A percentile compares a stretch with the other conserved stretches of the same genome.
phyloP scores from a whole-genome alignment of 2,113 vertebrate species.

The Callaeas wilsoni region DNA sequence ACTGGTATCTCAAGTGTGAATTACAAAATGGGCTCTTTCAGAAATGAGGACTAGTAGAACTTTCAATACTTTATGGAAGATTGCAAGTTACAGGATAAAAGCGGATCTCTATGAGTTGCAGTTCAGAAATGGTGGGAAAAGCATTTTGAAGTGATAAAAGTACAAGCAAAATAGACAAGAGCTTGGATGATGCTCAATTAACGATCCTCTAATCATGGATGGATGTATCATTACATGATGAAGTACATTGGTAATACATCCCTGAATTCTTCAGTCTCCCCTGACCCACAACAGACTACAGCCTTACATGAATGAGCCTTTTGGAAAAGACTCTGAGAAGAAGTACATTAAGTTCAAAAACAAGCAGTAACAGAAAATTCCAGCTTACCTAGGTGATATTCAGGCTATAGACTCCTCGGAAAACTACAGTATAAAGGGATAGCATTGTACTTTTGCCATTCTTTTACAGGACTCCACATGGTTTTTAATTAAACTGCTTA shows the following conservation, averaged over 20 bases:
- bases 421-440: constrained; percentile 63
- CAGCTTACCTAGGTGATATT: constrained; percentile 56
- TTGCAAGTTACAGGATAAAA: constrained; percentile 11
- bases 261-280: constrained; percentile 29
- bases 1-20: neutral
- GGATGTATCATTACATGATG: constrained; percentile 52
- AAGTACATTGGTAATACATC: constrained; percentile 48
- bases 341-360: constrained; percentile 15
- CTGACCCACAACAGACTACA: constrained; percentile 33
- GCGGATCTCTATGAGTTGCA: neutral
- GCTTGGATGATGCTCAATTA: constrained; percentile 42
- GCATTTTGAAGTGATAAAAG: constrained; percentile 26
- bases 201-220: constrained; percentile 36
- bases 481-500: constrained; percentile 11
- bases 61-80: constrained; percentile 16
- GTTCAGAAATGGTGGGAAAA: constrained; percentile 20
- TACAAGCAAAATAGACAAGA: constrained; percentile 42
- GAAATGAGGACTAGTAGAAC: constrained; percentile 12
- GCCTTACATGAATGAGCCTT: constrained; percentile 37
- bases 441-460: constrained; percentile 44
- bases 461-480: neutral
- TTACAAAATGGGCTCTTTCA: constrained; percentile 4
- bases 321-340: constrained; percentile 18
- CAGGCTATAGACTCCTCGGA: constrained; percentile 52
- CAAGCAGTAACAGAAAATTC: constrained; percentile 46